Percentiles rank a stretch among this genome's conserved stretches.
These are phyloP conservation scores for Arctia plantaginis DNA, from an alignment of 2,888 invertebrate species.

Conservation along the genomic window DNA sequence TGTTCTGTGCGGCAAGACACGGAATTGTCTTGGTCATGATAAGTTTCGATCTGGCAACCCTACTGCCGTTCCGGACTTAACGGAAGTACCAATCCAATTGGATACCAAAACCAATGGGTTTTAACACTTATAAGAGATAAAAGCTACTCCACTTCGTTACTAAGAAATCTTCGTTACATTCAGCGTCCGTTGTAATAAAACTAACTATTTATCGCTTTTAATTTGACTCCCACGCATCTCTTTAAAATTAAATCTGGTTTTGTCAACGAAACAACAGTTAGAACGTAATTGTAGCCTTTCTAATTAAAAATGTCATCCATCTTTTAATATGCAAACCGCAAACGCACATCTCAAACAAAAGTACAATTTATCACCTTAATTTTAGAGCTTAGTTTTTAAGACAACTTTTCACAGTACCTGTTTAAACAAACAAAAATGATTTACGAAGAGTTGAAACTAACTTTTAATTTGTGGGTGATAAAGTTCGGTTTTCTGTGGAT, in stretches of 20 bases:
- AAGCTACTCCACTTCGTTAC: neutral
- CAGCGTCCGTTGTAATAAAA: slow-evolving; percentile 7
- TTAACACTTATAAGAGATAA: neutral
- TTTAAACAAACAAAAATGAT: neutral
- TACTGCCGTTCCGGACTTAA: too few species aligned
- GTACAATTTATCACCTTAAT: slow-evolving; percentile 6
- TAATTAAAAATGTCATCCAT: slow-evolving; percentile 47
- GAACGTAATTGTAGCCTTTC: slow-evolving; percentile 49
- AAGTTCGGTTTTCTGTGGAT: slow-evolving; percentile 4
- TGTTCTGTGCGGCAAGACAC: too few species aligned
- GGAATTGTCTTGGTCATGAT: too few species aligned
- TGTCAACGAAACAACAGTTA: slow-evolving; percentile 41
- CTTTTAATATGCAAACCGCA: slow-evolving; percentile 38
- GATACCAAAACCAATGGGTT: too few species aligned
- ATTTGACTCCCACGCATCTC: slow-evolving; percentile 5
- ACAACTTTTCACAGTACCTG: neutral
- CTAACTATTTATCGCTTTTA: slow-evolving; percentile 4
- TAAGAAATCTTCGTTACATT: neutral
- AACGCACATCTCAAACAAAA: slow-evolving; percentile 9
- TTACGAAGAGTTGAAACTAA: neutral
- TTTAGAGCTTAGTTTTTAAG: slow-evolving; percentile 9
- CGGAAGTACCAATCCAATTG: too few species aligned
- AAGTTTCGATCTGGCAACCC: too few species aligned
- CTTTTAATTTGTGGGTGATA: neutral
- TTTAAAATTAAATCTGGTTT: slow-evolving; percentile 11